phyloP scores from a whole-genome alignment of 1,140 invertebrate species.

The Popillia japonica region DNA sequence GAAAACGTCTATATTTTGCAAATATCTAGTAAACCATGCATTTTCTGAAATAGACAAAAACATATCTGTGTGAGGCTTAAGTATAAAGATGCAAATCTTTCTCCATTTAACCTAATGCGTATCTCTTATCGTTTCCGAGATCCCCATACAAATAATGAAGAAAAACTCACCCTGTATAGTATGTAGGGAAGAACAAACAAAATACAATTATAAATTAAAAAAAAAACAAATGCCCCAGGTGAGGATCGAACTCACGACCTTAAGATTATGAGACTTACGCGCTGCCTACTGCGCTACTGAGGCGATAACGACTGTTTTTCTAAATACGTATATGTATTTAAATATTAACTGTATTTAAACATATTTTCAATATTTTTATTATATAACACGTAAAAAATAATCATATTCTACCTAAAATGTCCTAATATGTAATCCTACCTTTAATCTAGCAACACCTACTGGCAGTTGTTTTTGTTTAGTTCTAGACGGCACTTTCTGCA shows the following conservation, averaged over 20 bases:
- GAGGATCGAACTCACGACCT: conserved; percentile 97
- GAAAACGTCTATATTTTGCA: no score
- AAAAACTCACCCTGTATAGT: no score
- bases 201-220: no score
- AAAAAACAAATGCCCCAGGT: conserved; percentile 75
- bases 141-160: no score
- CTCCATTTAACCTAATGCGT: no score
- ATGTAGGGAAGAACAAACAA: no score
- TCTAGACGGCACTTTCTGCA: conserved; percentile 34
- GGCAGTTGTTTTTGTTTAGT: conserved; percentile 33
- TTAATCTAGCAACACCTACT: conserved; percentile 18
- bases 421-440: conserved; percentile 22
- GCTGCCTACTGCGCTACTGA: conserved; percentile 94
- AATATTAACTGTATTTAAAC: not conserved
- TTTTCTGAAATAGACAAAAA: no score
- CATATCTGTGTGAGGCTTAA: no score
- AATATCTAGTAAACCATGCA: no score
- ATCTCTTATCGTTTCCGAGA: no score
- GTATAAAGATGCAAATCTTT: no score
- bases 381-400: conserved; percentile 4
- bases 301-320: conserved; percentile 60
- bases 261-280: conserved; percentile 98
- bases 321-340: conserved; percentile 17
- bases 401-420: not conserved
- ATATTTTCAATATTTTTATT: conserved; percentile 10